phyloP scores from a whole-genome alignment of 2,888 invertebrate species.

The Pollenia amentaria region DNA sequence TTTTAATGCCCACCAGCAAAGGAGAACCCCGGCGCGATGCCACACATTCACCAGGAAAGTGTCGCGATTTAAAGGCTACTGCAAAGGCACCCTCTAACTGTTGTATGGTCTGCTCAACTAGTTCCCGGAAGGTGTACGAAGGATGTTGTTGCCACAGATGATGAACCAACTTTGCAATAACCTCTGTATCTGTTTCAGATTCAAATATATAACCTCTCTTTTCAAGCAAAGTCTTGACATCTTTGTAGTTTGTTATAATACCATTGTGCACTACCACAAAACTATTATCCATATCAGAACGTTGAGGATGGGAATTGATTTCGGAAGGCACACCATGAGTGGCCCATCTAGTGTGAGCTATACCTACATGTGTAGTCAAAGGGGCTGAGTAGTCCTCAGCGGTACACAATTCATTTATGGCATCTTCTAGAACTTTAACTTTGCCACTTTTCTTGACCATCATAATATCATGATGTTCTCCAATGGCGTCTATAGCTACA shows the following conservation, averaged over 20 bases:
- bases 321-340: slow-evolving; percentile 98
- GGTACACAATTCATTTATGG: slow-evolving; percentile 87
- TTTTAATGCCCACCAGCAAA: slow-evolving; percentile 98
- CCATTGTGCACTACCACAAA: slow-evolving; percentile 98
- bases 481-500: slow-evolving; percentile 91
- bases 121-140: slow-evolving; percentile 95
- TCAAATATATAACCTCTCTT: slow-evolving; percentile 97
- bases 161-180: slow-evolving; percentile 97
- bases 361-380: slow-evolving; percentile 96
- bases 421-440: slow-evolving; percentile 95
- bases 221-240: slow-evolving; percentile 95
- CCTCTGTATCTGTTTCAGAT: slow-evolving; percentile 99
- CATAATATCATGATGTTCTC: slow-evolving; percentile 90
- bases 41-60: slow-evolving; percentile 98
- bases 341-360: slow-evolving; percentile 99
- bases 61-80: slow-evolving; percentile 97
- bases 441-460: slow-evolving; percentile 96
- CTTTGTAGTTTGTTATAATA: slow-evolving; percentile 99
- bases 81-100: slow-evolving; percentile 99
- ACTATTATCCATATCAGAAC: slow-evolving; percentile 93
- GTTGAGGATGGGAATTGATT: slow-evolving; percentile 98
- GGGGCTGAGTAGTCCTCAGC: slow-evolving; percentile 89
- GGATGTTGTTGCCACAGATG: slow-evolving; percentile 96
- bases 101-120: slow-evolving; percentile 98
- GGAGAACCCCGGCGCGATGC: slow-evolving; percentile 98